Evolutionary conservation across 2,797 vertebrate species (phyloP).

Genomic region (Triplophysa yarkandensis): DNA sequence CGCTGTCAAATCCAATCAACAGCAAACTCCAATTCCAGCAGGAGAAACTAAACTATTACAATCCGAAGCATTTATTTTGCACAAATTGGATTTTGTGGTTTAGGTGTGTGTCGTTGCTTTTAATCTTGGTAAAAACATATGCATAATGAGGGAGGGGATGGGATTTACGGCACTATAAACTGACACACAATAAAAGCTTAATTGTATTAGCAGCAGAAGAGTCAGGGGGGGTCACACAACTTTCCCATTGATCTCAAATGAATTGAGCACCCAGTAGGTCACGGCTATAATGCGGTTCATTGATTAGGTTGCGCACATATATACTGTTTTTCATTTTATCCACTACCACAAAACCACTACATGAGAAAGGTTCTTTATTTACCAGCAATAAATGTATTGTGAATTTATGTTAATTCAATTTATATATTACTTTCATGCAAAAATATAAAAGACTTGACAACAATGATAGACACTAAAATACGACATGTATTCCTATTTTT

Average conservation of each 20-base stretch:
- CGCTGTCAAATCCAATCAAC: not conserved
- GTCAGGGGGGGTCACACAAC: conserved; percentile 48
- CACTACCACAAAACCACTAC: conserved; percentile 4
- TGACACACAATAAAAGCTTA: conserved; percentile 51
- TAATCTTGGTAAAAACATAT: conserved; percentile 26
- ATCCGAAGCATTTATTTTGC: not conserved
- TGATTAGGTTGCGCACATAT: conserved; percentile 46
- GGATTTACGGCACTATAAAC: conserved; percentile 57
- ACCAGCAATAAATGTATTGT: not conserved
- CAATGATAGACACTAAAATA: too few relatives aligned
- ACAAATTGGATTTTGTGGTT: conserved; percentile 38
- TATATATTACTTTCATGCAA: too few relatives aligned
- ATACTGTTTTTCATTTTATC: conserved; percentile 37
- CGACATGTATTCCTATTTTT: not conserved
- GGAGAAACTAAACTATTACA: not conserved
- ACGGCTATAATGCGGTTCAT: conserved; percentile 50
- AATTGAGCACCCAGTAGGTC: conserved; percentile 40
- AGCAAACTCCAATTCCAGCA: not conserved
- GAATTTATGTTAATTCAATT: not conserved
- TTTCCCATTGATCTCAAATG: conserved; percentile 52
- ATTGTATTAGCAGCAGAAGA: conserved; percentile 51
- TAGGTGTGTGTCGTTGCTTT: conserved; percentile 35
- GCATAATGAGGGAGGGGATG: conserved; percentile 27
- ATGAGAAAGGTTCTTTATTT: conserved; percentile 17
- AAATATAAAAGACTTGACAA: too few relatives aligned